Percentiles rank a stretch among this genome's conserved stretches.
These are phyloP conservation scores for Sternotherus odoratus DNA, from an alignment of 2,797 vertebrate genomes.

Conservation along the genomic window DNA sequence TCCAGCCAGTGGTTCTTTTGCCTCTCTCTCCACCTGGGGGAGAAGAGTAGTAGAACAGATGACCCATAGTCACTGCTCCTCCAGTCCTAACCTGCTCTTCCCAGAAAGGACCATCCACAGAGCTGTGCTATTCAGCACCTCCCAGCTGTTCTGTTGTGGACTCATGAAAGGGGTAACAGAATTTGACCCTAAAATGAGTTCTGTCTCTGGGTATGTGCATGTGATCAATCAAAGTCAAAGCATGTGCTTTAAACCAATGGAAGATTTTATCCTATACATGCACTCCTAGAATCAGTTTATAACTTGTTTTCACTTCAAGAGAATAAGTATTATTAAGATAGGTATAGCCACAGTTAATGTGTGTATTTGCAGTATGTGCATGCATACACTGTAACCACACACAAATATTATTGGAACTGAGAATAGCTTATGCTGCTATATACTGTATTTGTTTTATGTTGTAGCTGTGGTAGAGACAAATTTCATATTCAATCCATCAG, in stretches of 20 bases:
- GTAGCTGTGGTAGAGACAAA: background rate
- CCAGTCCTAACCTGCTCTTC: background rate
- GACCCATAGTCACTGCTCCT: background rate
- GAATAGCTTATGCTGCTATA: background rate
- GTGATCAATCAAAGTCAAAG: background rate
- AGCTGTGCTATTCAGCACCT: background rate
- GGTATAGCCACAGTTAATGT: background rate
- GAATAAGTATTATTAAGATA: background rate
- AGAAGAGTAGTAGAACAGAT: background rate
- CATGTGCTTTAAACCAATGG: background rate
- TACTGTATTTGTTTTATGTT: background rate
- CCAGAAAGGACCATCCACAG: background rate
- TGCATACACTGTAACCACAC: background rate
- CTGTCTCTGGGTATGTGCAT: background rate
- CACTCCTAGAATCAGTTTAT: background rate
- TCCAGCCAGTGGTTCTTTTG: background rate
- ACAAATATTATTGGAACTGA: background rate
- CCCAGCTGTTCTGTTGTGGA: background rate
- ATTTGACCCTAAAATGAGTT: background rate
- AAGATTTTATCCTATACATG: background rate
- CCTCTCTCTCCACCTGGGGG: background rate
- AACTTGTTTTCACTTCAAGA: conserved; percentile 4
- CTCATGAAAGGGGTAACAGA: background rate
- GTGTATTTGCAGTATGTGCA: background rate
- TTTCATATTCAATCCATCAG: conserved; percentile 26